Percentiles rank a stretch among this genome's conserved stretches.
phyloP scores from a whole-genome alignment of 1,140 invertebrate genomes.

The Propsilocerus akamusi region DNA sequence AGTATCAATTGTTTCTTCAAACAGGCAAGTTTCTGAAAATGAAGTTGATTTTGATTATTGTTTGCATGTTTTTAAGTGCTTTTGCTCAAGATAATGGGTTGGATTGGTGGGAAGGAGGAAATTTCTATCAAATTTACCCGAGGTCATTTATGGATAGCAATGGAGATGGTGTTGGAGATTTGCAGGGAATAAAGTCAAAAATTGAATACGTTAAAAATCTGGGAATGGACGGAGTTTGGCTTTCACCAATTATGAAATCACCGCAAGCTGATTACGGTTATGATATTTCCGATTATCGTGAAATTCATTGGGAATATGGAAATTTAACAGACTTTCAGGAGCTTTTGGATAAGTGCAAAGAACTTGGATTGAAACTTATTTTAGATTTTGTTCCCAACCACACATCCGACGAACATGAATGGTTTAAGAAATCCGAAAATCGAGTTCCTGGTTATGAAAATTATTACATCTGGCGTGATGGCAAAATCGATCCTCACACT shows the following conservation, averaged over 20 bases:
- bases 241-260: conserved; percentile 38
- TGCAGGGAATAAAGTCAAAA: conserved; percentile 24
- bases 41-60: no score
- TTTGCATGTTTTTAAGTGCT: no score
- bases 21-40: no score
- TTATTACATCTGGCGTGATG: conserved; percentile 41
- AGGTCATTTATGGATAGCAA: conserved; percentile 44
- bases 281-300: conserved; percentile 2
- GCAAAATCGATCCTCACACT: conserved; percentile 21
- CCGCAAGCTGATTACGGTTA: conserved; percentile 24
- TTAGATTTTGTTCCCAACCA: conserved; percentile 54
- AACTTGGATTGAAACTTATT: conserved; percentile 30
- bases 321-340: background rate
- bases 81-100: conserved; percentile 14
- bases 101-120: conserved; percentile 42
- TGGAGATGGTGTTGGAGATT: conserved; percentile 31
- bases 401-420: conserved; percentile 37
- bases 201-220: conserved; percentile 41
- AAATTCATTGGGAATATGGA: background rate
- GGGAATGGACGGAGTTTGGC: conserved; percentile 42
- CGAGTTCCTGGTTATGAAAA: conserved; percentile 35
- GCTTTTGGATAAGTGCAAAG: background rate
- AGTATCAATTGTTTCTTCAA: no score
- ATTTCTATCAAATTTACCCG: conserved; percentile 46
- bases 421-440: conserved; percentile 37